Evolutionary conservation across 2,888 invertebrate genomes (phyloP).

Genomic region (Thelaira solivaga): DNA sequence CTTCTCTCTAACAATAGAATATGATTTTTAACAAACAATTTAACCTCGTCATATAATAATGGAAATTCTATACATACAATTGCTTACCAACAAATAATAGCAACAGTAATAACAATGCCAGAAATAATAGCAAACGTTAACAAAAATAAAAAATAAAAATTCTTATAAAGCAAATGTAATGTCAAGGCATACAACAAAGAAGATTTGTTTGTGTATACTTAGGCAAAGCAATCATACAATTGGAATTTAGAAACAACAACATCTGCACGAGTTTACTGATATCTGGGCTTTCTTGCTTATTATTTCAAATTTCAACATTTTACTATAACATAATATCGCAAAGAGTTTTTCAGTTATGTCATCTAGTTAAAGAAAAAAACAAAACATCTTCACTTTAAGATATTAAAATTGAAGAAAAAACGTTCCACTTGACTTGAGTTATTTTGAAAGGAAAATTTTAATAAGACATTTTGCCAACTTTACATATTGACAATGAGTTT

Average conservation of each 20-base stretch:
- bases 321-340: no score
- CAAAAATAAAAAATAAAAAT: slow-evolving; percentile 15
- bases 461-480: no score
- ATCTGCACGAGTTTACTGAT: not conserved
- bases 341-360: no score
- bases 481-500: no score
- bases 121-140: slow-evolving; percentile 23
- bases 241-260: not conserved
- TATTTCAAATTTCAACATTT: no score
- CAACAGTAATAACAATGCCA: slow-evolving; percentile 17
- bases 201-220: not conserved
- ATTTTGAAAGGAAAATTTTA: no score
- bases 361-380: no score
- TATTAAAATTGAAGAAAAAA: no score
- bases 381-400: no score
- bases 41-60: slow-evolving; percentile 41
- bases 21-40: slow-evolving; percentile 43
- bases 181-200: slow-evolving; percentile 22
- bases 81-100: slow-evolving; percentile 5
- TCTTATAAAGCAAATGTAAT: slow-evolving; percentile 20
- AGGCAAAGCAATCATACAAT: not conserved
- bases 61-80: slow-evolving; percentile 30
- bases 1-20: slow-evolving; percentile 22
- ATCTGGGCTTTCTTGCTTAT: no score
- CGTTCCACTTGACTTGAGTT: no score